phyloP scores from a whole-genome alignment of 2,888 invertebrate species.

The Dryomyza anilis region DNA sequence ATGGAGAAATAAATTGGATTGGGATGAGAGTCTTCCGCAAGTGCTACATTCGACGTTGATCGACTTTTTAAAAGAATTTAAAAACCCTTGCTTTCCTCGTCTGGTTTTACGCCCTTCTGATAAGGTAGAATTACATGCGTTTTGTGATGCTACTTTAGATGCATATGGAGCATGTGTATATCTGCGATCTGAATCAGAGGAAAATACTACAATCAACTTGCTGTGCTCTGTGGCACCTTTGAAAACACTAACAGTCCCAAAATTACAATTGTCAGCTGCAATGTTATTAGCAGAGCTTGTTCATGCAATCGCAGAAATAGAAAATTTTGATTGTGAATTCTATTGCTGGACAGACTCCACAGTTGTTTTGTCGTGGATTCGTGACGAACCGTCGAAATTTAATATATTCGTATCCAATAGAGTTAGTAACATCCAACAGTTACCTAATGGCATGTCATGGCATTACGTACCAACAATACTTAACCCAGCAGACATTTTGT shows the following conservation, averaged over 20 bases:
- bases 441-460: not conserved
- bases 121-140: not conserved
- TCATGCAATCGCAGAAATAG: not conserved
- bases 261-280: not conserved
- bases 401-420: not conserved
- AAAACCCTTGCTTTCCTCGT: not conserved
- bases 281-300: not conserved
- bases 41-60: not conserved
- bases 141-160: not conserved
- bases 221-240: not conserved
- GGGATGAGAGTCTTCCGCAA: conserved; percentile 31
- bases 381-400: not conserved
- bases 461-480: not conserved
- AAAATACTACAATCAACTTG: not conserved
- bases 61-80: not conserved
- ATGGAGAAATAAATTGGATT: conserved; percentile 33
- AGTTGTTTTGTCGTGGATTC: not conserved
- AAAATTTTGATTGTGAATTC: not conserved
- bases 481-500: not conserved
- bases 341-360: not conserved
- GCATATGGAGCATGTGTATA: not conserved
- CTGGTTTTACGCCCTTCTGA: not conserved
- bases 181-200: not conserved
- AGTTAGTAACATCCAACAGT: not conserved
- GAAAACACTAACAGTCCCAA: not conserved